Evolutionary conservation across 1,140 invertebrate genomes (phyloP), one percentile per base, ranked within the genome.

Genomic region (Rhopalosiphum padi): DNA sequence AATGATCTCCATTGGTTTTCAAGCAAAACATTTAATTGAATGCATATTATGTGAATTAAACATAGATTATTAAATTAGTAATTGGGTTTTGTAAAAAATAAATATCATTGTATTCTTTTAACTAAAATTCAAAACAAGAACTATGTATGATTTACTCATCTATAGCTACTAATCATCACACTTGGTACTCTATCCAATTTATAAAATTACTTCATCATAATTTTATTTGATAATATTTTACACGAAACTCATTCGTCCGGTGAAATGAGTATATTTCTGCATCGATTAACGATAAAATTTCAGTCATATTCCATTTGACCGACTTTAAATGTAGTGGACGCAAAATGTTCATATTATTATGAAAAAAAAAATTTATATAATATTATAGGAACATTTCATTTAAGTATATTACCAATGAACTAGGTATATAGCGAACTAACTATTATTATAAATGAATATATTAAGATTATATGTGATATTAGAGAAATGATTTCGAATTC

Each of bases 231-330:
- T 51, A 86, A 87, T 48, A 48, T 48, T 87, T 35, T 51, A 48
- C 30, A 48, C 21, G 7, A 87, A 87, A 46, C 46, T 48, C 43
- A 22, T 87, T 87, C 30, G 46, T 87, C 30, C 25, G 18, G 46
- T 35, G 46, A 87, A 87, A 87, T 23, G 30, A 89, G 11, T 11
- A 51, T 51, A 51, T 23, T 23, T 53, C 48, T 53, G n/a, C 87
- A 89, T 89, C 87, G 87, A 53, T 89, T 53, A 89, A 89, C 87
- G 30, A 46, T 89, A 53, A 48, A 77, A 53, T 48, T 89, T 53
- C 22, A 46, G n/a, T 89, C 51, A 22, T 35, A 51, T 88, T 88
- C 86, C 48, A 25, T 89, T 22, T 89, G 87, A 89, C 87, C 22
- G 87, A 53, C 22, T 89, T 89, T 89, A 51, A 5, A 35, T 35